Evolutionary conservation across 2,888 invertebrate genomes (phyloP).

Genomic region (Pheosia tremula): DNA sequence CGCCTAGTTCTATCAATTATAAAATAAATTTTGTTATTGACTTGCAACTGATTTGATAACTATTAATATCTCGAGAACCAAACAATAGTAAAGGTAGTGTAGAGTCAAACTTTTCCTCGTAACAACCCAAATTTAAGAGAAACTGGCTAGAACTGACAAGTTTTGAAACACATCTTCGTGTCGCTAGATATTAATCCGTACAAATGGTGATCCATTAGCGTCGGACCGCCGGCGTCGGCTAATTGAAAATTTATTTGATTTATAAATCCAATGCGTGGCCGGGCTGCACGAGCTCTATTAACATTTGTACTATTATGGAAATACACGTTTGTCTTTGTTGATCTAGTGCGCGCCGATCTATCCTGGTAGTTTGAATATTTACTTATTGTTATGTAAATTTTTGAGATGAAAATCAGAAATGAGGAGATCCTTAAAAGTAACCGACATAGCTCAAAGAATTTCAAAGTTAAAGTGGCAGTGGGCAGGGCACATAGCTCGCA

Average conservation of each 20-base stretch:
- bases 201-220: slow-evolving; percentile 41
- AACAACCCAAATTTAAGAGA: not conserved
- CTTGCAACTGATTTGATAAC: too few relatives aligned
- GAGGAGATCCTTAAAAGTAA: too few relatives aligned
- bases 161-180: slow-evolving; percentile 30
- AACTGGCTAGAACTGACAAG: slow-evolving; percentile 8
- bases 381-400: not conserved
- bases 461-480: too few relatives aligned
- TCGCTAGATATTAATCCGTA: slow-evolving; percentile 39
- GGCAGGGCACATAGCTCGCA: too few relatives aligned
- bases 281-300: slow-evolving; percentile 42
- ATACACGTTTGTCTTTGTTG: slow-evolving; percentile 35
- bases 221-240: slow-evolving; percentile 24
- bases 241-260: slow-evolving; percentile 54
- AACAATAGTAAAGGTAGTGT: too few relatives aligned
- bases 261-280: slow-evolving; percentile 38
- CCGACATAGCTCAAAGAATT: too few relatives aligned
- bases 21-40: too few relatives aligned
- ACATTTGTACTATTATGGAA: slow-evolving; percentile 38
- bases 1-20: too few relatives aligned
- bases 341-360: not conserved
- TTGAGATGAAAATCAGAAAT: too few relatives aligned
- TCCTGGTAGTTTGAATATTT: not conserved
- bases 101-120: not conserved
- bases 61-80: too few relatives aligned